Evolutionary conservation across 2,888 invertebrate genomes (phyloP), one percentile per base, ranked within the genome.

Genomic region (Drosophila austrosaltans): DNA sequence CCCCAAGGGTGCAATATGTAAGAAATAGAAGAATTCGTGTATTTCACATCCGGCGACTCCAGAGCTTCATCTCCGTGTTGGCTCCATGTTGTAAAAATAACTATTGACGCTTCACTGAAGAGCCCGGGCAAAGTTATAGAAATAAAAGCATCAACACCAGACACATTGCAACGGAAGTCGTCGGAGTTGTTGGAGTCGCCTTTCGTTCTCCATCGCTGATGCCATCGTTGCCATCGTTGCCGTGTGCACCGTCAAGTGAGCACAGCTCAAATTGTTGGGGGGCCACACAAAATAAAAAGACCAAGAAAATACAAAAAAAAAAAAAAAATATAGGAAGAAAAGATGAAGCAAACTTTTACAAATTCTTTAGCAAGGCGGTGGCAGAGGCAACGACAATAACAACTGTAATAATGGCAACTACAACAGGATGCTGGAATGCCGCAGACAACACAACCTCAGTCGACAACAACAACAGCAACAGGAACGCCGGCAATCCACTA

Each of bases 61-160:
- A 16, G 42, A 42, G 42, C 22, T 44, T 22, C 44, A 44, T 22
- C 44, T 22, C 8, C 60, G 58, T 53, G 65, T 57, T 66, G 66
- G 54, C 53, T 22, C 22, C 22, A 56, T 63, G 68, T 76, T 73
- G 82, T 56, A 73, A 82, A 73, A 80, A 87, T 76, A 80, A 87
- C 86, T 86, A 86, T 88, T 86, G 84, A 87, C 80, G 83, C 84
- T 81, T 72, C 77, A 68, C 69, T 72, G 78, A 76, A 79, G 82
- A 75, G 75, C 71, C 48, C 76, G 71, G 75, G 63, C 72, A 78
- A 75, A 81, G 81, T 83, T 86, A 75, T 75, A 84, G 71, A 68
- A 79, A 87, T 85, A 76, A 82, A 80, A 71, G 81, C 88, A 87
- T 87, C 86, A 87, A 82, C 88, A 79, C 75, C 86, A 86, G 82